Evolutionary conservation across 2,797 vertebrate species (phyloP).

Genomic region (Peromyscus attwateri): DNA sequence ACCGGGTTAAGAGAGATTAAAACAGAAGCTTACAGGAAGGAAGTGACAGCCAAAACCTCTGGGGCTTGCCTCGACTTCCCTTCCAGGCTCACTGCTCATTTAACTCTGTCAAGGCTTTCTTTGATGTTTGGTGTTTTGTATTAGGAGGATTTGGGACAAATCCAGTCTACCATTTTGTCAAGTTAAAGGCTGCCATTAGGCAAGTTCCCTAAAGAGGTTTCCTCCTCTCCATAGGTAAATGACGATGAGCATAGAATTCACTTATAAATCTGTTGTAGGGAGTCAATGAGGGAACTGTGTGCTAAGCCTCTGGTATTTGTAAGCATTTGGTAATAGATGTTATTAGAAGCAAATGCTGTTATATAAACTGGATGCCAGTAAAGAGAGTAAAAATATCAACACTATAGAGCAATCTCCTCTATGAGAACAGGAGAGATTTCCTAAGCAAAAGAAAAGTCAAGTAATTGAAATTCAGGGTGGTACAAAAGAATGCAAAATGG

Average conservation of each 20-base stretch:
- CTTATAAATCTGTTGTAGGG: background rate
- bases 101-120: background rate
- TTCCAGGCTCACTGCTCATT: slow-evolving; percentile 2
- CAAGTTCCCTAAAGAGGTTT: background rate
- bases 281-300: background rate
- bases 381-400: background rate
- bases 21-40: slow-evolving; percentile 3
- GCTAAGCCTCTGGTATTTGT: background rate
- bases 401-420: background rate
- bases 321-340: slow-evolving; percentile 34
- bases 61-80: background rate
- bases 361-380: background rate
- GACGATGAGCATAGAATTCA: background rate
- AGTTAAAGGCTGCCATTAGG: background rate
- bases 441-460: slow-evolving; percentile 13
- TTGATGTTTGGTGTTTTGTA: background rate
- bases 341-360: slow-evolving; percentile 2
- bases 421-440: background rate
- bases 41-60: background rate
- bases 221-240: background rate
- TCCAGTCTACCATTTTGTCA: background rate
- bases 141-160: background rate
- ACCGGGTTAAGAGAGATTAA: background rate
- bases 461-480: slow-evolving; percentile 42
- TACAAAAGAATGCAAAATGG: slow-evolving; percentile 29